Evolutionary conservation across 1,140 invertebrate species (phyloP).

Genomic region (Saccostrea glomerata): DNA sequence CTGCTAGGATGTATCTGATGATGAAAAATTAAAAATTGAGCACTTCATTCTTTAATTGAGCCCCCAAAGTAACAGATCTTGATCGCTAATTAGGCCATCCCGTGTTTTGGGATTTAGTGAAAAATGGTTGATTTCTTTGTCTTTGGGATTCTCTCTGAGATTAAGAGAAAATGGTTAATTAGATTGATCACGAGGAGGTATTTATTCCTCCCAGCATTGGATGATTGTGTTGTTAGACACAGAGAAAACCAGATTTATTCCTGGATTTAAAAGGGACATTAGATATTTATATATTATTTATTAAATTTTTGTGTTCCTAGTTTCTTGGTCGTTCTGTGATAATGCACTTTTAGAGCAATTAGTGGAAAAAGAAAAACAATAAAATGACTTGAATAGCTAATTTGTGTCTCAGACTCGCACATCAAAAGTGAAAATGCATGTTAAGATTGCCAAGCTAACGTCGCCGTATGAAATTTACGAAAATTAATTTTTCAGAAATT

Average conservation of each 20-base stretch:
- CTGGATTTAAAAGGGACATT: not conserved
- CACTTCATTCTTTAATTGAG: not conserved
- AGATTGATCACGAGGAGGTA: not conserved
- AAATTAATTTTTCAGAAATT: slow-evolving; percentile 31
- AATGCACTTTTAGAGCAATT: slow-evolving; percentile 15
- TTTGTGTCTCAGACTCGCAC: not conserved
- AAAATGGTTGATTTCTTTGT: slow-evolving; percentile 24
- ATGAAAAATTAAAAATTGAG: slow-evolving; percentile 37
- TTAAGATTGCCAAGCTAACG: not conserved
- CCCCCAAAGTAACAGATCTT: slow-evolving; percentile 11
- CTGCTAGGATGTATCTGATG: slow-evolving; percentile 15
- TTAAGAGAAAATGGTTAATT: slow-evolving; percentile 22
- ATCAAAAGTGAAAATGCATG: slow-evolving; percentile 38
- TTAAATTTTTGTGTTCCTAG: not conserved
- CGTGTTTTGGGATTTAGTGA: slow-evolving; percentile 10
- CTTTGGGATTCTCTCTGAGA: not conserved
- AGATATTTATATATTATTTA: not conserved
- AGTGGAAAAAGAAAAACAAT: slow-evolving; percentile 8
- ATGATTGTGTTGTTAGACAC: too few species aligned
- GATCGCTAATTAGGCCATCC: slow-evolving; percentile 22
- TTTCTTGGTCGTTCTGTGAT: not conserved
- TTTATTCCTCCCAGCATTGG: not conserved
- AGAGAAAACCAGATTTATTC: not conserved
- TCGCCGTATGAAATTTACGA: slow-evolving; percentile 20
- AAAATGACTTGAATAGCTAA: slow-evolving; percentile 14